phyloP scores from a whole-genome alignment of 2,797 vertebrate species.

The Thalassophryne amazonica region DNA sequence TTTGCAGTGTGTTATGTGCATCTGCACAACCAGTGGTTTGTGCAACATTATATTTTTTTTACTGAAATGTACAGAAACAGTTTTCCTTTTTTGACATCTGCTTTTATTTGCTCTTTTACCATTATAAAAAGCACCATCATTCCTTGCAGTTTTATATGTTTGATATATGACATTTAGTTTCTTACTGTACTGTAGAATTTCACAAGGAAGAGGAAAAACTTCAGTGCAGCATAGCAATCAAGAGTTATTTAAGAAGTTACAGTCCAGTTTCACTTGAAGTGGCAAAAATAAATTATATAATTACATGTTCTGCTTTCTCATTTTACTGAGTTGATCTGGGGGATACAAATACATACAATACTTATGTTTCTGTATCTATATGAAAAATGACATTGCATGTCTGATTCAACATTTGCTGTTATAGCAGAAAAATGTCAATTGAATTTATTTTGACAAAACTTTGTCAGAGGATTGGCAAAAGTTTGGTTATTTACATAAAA shows the following conservation, averaged over 20 bases:
- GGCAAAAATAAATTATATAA: constrained; percentile 36
- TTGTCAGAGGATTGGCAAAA: too few species aligned
- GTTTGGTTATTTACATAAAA: too few species aligned
- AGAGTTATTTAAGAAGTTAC: constrained; percentile 24
- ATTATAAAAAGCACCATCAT: constrained; percentile 42
- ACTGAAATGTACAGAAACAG: constrained; percentile 42
- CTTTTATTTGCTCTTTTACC: constrained; percentile 41
- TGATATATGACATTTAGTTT: constrained; percentile 34
- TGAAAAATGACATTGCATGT: too few species aligned
- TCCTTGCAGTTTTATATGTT: constrained; percentile 48
- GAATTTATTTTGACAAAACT: too few species aligned
- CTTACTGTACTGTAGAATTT: constrained; percentile 21
- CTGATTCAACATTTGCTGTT: too few species aligned
- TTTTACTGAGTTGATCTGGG: not conserved
- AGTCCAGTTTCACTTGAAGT: constrained; percentile 10
- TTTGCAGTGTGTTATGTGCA: constrained; percentile 9
- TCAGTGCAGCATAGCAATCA: constrained; percentile 17
- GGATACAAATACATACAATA: too few species aligned
- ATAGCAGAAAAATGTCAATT: too few species aligned
- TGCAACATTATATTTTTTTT: constrained; percentile 55
- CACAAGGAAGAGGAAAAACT: constrained; percentile 16
- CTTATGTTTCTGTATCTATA: too few species aligned
- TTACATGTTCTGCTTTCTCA: not conserved
- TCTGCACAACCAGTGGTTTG: constrained; percentile 1
- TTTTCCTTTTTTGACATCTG: constrained; percentile 35